Evolutionary conservation across 2,888 invertebrate species (phyloP).

Genomic region (Gandaritis pyraliata): DNA sequence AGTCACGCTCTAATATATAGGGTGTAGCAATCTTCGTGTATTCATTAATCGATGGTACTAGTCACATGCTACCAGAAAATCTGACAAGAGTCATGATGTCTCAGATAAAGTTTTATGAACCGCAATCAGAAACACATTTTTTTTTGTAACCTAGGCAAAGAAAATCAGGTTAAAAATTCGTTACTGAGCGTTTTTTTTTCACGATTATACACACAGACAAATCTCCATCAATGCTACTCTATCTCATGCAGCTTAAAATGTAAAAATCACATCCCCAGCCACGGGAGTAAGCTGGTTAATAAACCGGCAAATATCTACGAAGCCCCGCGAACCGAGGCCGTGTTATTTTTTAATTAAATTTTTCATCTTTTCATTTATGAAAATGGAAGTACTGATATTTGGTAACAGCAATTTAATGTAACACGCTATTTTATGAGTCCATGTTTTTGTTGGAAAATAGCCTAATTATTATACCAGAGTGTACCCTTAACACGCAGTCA

Average conservation of each 20-base stretch:
- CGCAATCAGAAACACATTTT: no score
- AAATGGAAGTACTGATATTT: constrained; percentile 51
- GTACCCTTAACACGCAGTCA: constrained; percentile 24
- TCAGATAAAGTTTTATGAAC: no score
- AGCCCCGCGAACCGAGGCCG: constrained; percentile 20
- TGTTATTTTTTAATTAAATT: constrained; percentile 63
- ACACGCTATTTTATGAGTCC: constrained; percentile 40
- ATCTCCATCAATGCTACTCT: no score
- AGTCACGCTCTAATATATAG: no score
- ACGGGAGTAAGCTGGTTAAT: constrained; percentile 21
- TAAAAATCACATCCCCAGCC: constrained; percentile 60
- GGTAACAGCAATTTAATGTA: constrained; percentile 52
- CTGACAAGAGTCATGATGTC: no score
- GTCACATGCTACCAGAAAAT: no score
- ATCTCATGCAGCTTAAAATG: not conserved
- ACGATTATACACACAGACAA: no score
- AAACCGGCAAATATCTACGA: constrained; percentile 22
- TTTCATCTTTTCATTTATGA: constrained; percentile 54
- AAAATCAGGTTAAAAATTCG: no score
- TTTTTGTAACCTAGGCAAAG: no score
- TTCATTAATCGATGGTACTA: no score
- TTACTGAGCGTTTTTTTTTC: no score
- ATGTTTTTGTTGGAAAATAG: constrained; percentile 39
- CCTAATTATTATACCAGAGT: constrained; percentile 31
- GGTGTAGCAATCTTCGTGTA: not conserved